phyloP scores from a whole-genome alignment of 2,113 vertebrate genomes.

The Rhinogobius similis region DNA sequence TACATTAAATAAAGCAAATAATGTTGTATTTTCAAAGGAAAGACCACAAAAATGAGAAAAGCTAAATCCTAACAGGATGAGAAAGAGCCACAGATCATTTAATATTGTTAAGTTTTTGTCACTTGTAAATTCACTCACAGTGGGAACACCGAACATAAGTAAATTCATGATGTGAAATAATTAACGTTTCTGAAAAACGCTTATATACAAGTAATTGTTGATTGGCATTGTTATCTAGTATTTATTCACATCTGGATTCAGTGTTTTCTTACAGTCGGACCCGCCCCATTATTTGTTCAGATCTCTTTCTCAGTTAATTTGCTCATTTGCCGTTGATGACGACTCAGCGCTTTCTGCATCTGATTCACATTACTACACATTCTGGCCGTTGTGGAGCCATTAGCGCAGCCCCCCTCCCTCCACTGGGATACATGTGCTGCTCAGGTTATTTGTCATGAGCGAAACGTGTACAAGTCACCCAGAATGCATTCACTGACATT shows the following conservation, averaged over 20 bases:
- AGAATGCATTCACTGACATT: neutral
- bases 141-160: no score
- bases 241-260: neutral
- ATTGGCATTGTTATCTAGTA: neutral
- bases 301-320: conserved; percentile 20
- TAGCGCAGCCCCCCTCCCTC: neutral
- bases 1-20: neutral
- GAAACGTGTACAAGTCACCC: neutral
- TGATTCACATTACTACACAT: conserved; percentile 27
- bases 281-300: conserved; percentile 1
- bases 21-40: neutral
- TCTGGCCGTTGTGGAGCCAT: conserved; percentile 4
- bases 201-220: neutral
- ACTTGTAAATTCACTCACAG: no score
- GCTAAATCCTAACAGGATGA: no score
- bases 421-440: conserved; percentile 11
- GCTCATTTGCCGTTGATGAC: conserved; percentile 20
- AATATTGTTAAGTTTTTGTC: no score
- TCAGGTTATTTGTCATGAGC: conserved; percentile 10
- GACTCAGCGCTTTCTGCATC: conserved; percentile 14
- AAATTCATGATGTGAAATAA: neutral
- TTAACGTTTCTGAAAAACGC: neutral
- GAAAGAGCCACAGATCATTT: no score
- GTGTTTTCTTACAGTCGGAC: neutral
- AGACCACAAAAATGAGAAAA: neutral